phyloP scores from a whole-genome alignment of 2,113 vertebrate genomes.

The Cinclus mexicanus region DNA sequence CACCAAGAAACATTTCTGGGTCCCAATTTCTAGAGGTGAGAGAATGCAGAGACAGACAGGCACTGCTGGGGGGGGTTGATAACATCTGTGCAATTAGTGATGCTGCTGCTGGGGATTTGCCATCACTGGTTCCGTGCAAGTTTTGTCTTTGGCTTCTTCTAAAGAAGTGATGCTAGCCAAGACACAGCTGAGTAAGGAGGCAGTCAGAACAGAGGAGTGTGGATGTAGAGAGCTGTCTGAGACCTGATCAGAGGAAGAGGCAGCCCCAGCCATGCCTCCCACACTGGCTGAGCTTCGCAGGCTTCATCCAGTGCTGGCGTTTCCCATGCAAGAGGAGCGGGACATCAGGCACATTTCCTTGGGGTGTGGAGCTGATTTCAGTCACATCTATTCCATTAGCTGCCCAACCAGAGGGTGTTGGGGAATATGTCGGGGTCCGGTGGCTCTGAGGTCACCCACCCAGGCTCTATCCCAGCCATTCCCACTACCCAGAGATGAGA shows the following conservation, averaged over 20 bases:
- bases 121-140: not conserved
- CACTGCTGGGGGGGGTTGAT: not conserved
- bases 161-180: not conserved
- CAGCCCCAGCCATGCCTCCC: not conserved
- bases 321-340: not conserved
- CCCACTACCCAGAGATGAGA: not conserved
- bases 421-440: fast-evolving
- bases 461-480: not conserved
- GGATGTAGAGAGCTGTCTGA: not conserved
- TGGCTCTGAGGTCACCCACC: not conserved
- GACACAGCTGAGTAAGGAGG: not conserved
- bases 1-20: not conserved
- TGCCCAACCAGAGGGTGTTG: fast-evolving
- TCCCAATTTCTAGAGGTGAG: not conserved
- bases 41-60: not conserved
- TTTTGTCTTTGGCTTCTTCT: not conserved
- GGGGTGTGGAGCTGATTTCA: not conserved
- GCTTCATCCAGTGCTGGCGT: not conserved
- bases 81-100: not conserved
- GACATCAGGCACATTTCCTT: not conserved
- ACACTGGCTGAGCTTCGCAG: not conserved
- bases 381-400: not conserved
- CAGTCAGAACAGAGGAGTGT: not conserved
- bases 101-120: not conserved
- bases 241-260: not conserved